A percentile compares a stretch with the other conserved stretches of the same genome.
Evolutionary conservation across 2,888 invertebrate species (phyloP).

Genomic region (Ceratothoa steindachneri): DNA sequence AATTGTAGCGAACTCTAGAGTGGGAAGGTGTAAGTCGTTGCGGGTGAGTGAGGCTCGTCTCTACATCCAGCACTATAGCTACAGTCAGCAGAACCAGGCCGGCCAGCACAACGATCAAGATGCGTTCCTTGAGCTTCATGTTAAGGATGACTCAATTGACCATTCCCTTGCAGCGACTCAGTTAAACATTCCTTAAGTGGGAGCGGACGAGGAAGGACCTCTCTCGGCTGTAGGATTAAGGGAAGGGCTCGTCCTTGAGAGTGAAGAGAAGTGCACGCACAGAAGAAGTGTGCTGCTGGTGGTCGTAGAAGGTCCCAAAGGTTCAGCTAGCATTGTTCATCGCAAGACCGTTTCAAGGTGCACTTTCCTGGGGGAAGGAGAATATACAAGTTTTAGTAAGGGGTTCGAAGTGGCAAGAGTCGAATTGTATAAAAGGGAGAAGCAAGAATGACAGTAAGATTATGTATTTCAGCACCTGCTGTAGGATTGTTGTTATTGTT

Average conservation of each 20-base stretch:
- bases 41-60: constrained; percentile 18
- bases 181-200: not conserved
- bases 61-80: constrained; percentile 29
- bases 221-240: too few relatives aligned
- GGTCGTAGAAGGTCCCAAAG: not conserved
- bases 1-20: constrained; percentile 30
- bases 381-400: too few relatives aligned
- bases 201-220: not conserved
- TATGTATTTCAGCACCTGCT: too few relatives aligned
- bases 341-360: not conserved
- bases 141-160: not conserved
- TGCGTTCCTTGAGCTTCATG: constrained; percentile 37
- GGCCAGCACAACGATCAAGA: constrained; percentile 25
- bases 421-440: too few relatives aligned
- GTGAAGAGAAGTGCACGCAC: not conserved
- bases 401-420: too few relatives aligned
- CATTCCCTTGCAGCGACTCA: too few relatives aligned
- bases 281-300: not conserved
- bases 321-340: constrained; percentile 7
- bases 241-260: not conserved
- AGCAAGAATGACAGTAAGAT: too few relatives aligned
- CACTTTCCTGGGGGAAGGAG: not conserved
- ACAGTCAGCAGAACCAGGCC: constrained; percentile 31
- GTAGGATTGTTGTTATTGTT: too few relatives aligned
- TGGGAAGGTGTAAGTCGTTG: constrained; percentile 26